Base-by-base conservation (phyloP, 1,140 invertebrate species). In the Lordiphosa stackelbergi region DNA sequence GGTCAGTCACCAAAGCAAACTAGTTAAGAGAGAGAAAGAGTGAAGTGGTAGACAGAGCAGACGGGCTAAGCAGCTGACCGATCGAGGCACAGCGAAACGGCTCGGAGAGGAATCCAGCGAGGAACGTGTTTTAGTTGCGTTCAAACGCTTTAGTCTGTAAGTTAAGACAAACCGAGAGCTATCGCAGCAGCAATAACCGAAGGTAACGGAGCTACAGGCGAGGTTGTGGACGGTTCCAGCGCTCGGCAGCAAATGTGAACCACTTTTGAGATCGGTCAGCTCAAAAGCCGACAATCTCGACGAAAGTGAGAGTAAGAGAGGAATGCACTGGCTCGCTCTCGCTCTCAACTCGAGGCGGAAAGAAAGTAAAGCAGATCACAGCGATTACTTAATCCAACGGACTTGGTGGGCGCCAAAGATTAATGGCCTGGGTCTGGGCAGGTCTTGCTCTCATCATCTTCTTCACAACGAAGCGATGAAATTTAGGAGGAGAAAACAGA, bases 71-170 rank as follows among this genome's bases (percentile, higher is more conserved):
- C 46, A 63, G 66, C 58, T 81, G 74, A 70, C 74, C 77, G 63
- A 45, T 22, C 43, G 34, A 16, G 13, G 46, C 31, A 47, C 48
- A 22, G 4, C 41, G 52, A 57, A 56, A 38, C 51, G 58, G 40
- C 49, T 55, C 56, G 53, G 77, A 73, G 77, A 83, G 77, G 60
- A 83, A 60, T 55, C 58, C 47, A 57, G 55, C 61, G 41, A 55
- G 60, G 69, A 77, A 84, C 78, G 70, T 64, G 77, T 83, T 83
- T 83, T 84, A 83, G 77, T 83, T 70, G 77, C 77, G 77, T 83
- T 66, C 77, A 83, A 83, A 83, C 77, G 73, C 78, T 83, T 83
- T 83, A 83, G 77, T 83, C 77, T 83, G 78, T 83, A 83, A 83
- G 77, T 81, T 64, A 70, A 53, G 68, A 42, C 69, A 51, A 51